Evolutionary conservation across 2,888 invertebrate genomes (phyloP).

Genomic region (Sipha maydis): DNA sequence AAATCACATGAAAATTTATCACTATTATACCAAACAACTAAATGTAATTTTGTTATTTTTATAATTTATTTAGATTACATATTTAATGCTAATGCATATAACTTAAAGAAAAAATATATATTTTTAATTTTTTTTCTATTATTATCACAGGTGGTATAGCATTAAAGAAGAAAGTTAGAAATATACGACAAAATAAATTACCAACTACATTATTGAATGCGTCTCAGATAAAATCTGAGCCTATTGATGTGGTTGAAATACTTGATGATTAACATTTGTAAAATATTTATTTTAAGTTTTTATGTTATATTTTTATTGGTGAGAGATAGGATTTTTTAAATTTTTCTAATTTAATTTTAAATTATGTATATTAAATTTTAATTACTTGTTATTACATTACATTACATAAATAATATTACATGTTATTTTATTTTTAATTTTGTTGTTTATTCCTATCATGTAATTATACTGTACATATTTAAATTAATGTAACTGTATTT

Average conservation of each 20-base stretch:
- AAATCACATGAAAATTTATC: slow-evolving; percentile 47
- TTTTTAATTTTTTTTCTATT: background rate
- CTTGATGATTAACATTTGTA: slow-evolving; percentile 31
- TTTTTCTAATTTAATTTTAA: background rate
- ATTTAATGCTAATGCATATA: too few species aligned
- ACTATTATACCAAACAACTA: slow-evolving; percentile 51
- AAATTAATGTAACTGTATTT: too few species aligned
- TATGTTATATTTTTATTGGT: background rate
- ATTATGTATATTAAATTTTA: background rate
- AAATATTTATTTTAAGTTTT: background rate
- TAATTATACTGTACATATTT: too few species aligned
- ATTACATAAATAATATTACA: too few species aligned
- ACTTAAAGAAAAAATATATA: background rate
- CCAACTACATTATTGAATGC: slow-evolving; percentile 9
- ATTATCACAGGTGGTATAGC: slow-evolving; percentile 46
- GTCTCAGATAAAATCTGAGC: slow-evolving; percentile 40
- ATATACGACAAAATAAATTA: slow-evolving; percentile 28
- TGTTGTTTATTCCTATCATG: too few species aligned
- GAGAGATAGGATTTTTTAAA: background rate
- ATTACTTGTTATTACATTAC: too few species aligned
- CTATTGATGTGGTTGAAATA: slow-evolving; percentile 54
- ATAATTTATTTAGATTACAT: background rate
- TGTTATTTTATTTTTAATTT: background rate
- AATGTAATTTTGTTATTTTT: slow-evolving; percentile 50
- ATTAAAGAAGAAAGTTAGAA: slow-evolving; percentile 33